Base-by-base conservation (phyloP, 23 tunicate species). In the Styela plicata region DNA sequence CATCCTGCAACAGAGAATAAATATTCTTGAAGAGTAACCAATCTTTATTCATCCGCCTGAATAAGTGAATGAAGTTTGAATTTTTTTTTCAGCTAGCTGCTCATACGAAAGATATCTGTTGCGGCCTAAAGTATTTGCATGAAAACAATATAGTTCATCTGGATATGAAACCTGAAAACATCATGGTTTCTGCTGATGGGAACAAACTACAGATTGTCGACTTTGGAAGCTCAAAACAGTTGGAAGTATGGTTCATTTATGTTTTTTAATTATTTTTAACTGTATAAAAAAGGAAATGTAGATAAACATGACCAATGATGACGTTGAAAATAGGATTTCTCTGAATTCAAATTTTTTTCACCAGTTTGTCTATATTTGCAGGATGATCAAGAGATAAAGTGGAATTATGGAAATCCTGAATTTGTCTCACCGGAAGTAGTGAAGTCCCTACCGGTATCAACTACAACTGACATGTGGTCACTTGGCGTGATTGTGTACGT, bases 391-490 rank as follows among this genome's bases (percentile, higher is more conserved):
- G 44, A 22, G 0, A 57, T 64, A 18, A 24, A 67, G 27, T 89
- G 88, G 69, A 78, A 90, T 2, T 63, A 74, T 74, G 96, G 96
- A 26, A 73, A 57, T 66, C 89, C 96, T 21, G 96, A 90, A 33
- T 90, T 85, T 37, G 89, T 90, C 32, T 78, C 89, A 13, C 96
- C 96, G 19, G 96, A 90, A 67, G 75, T 90, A 23, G 86, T 90
- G 52, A 68, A 27, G 26, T 81, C 83, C 18, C 20, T 33, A 33
- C 65, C 74, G 36, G 89, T 82, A 37, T 80, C 86, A 68, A 29
- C 79, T 3, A 33, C 74, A n/a, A 90, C 89, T 25, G 96, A 90
- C 44, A 90, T 90, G 96, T 90, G 96, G 96, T 74, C 89, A 24
- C 82, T 90, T 0, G 96, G 89, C 20, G 82, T 90, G 57, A 61